Percentiles rank a stretch among this genome's conserved stretches.
These are phyloP conservation scores for Cavia porcellus DNA, from an alignment of 2,113 vertebrate species.

Conservation along the genomic window DNA sequence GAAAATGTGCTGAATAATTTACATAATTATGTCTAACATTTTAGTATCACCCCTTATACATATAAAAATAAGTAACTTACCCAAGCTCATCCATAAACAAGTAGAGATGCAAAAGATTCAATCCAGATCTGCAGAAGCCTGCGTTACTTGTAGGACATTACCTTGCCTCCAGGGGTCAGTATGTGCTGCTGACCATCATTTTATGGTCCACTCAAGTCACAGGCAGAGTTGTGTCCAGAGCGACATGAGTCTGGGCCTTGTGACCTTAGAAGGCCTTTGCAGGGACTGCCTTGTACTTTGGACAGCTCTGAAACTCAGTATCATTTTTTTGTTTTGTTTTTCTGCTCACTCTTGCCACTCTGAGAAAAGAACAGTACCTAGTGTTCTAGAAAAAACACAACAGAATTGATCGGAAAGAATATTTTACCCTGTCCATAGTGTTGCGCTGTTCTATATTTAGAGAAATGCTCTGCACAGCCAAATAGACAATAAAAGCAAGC, in stretches of 20 bases:
- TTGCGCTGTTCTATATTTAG: conserved; percentile 73
- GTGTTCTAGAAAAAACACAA: conserved; percentile 40
- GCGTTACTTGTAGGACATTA: background rate
- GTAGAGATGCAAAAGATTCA: background rate
- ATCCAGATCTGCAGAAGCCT: background rate
- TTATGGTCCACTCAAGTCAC: background rate
- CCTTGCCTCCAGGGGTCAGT: background rate
- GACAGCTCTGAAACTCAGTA: conserved; percentile 10
- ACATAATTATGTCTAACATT: background rate
- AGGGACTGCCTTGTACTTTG: background rate
- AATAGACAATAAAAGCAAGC: conserved; percentile 61
- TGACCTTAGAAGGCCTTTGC: background rate
- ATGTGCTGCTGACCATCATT: background rate
- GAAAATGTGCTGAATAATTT: conserved; percentile 31
- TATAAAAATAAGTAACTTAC: background rate
- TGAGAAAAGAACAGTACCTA: conserved; percentile 40
- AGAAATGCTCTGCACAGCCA: conserved; percentile 64
- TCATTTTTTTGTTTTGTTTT: background rate
- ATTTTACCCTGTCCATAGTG: background rate
- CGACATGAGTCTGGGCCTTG: background rate
- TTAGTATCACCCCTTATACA: background rate
- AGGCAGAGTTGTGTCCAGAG: background rate
- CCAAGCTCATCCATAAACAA: background rate
- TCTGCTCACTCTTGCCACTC: conserved; percentile 12
- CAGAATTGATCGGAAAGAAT: conserved; percentile 63